Evolutionary conservation across 2,797 vertebrate species (phyloP).

Genomic region (Lagorchestes hirsutus): DNA sequence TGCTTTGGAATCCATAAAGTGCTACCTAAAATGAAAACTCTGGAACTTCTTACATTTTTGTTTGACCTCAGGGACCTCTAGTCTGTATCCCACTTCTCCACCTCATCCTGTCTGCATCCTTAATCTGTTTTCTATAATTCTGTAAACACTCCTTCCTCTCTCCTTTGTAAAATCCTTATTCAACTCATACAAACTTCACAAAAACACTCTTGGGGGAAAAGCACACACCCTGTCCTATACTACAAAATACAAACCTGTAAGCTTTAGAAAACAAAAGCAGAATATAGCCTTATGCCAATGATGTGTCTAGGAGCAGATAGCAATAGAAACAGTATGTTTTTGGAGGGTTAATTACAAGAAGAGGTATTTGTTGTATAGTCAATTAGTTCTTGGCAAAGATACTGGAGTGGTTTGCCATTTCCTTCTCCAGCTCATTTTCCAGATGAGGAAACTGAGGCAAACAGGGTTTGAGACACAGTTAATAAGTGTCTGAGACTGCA

Average conservation of each 20-base stretch:
- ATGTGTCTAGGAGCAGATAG: background rate
- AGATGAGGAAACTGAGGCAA: background rate
- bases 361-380: background rate
- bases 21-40: conserved; percentile 18
- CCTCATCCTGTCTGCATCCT: conserved; percentile 6
- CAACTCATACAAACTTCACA: background rate
- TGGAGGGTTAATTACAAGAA: background rate
- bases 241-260: background rate
- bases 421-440: background rate
- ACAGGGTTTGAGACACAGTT: background rate
- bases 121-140: background rate
- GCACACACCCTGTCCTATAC: background rate
- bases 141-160: background rate
- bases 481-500: background rate
- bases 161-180: background rate
- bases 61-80: background rate
- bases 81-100: conserved; percentile 17
- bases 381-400: background rate
- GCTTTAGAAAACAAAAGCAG: background rate
- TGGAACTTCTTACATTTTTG: background rate
- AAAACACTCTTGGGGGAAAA: background rate
- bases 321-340: background rate
- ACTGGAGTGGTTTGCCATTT: background rate
- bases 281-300: background rate
- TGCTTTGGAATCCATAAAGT: background rate